A percentile compares a stretch with the other conserved stretches of the same genome.
These are phyloP conservation scores for Planococcus citri DNA, from an alignment of 1,140 invertebrate species.

Conservation along the genomic window DNA sequence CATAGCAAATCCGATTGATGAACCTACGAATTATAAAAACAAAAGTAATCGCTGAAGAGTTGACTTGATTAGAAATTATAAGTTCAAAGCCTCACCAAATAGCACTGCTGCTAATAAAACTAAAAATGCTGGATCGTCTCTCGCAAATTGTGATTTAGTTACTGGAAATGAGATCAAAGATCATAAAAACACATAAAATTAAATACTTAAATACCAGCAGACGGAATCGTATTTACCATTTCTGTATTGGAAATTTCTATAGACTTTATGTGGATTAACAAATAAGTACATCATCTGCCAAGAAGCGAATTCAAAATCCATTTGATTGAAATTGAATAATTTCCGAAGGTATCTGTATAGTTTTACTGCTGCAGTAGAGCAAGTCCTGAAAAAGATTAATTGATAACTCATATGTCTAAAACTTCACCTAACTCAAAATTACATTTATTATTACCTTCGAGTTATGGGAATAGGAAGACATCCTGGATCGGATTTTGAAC, in stretches of 20 bases:
- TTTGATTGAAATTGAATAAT: conserved; percentile 87
- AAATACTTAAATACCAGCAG: conserved; percentile 12
- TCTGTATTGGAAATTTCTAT: conserved; percentile 94
- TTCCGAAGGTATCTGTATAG: conserved; percentile 83
- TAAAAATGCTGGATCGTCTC: conserved; percentile 97
- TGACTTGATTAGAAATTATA: not conserved
- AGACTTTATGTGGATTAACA: conserved; percentile 91
- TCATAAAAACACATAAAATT: not conserved
- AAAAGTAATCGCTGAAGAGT: not conserved
- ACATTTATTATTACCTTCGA: conserved; percentile 23
- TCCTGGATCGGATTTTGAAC: not conserved
- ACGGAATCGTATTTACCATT: conserved; percentile 98
- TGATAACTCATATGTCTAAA: not conserved
- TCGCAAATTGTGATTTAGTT: conserved; percentile 96
- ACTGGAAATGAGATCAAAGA: conserved; percentile 47
- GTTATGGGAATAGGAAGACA: conserved; percentile 27
- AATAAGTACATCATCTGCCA: conserved; percentile 99
- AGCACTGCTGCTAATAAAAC: conserved; percentile 81
- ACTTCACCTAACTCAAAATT: not conserved
- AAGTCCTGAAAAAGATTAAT: conserved; percentile 40
- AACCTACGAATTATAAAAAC: conserved; percentile 48
- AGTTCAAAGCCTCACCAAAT: conserved; percentile 48
- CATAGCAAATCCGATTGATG: conserved; percentile 79
- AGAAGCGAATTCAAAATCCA: conserved; percentile 98
- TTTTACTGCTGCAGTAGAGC: conserved; percentile 76